These are phyloP conservation scores for Ornithorhynchus anatinus DNA, from an alignment of 2,113 vertebrate species.

Conservation along the genomic window DNA sequence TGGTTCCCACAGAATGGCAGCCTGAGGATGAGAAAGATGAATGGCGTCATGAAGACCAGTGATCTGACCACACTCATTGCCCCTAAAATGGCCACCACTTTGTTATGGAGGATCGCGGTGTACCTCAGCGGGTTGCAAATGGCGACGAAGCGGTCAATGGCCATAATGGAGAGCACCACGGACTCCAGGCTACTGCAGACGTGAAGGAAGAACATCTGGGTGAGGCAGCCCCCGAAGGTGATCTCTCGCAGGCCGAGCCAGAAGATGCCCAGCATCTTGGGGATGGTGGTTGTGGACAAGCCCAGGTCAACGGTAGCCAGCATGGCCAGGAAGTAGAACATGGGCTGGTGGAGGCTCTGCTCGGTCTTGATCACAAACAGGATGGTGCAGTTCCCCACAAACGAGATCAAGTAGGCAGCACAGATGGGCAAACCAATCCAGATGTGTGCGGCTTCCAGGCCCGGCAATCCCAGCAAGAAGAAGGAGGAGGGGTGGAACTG, in stretches of 20 bases:
- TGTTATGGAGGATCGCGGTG: slow-evolving; percentile 28
- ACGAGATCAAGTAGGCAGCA: slow-evolving; percentile 27
- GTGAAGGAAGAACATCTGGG: slow-evolving; percentile 71
- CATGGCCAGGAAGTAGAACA: slow-evolving; percentile 67
- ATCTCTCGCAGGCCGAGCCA: slow-evolving; percentile 58
- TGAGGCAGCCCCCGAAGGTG: slow-evolving; percentile 52
- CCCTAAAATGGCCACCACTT: slow-evolving; percentile 14
- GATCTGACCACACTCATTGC: slow-evolving; percentile 43
- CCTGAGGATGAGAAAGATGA: slow-evolving; percentile 49
- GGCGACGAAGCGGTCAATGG: slow-evolving; percentile 65
- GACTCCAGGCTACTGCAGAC: slow-evolving; percentile 62
- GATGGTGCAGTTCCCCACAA: slow-evolving; percentile 42
- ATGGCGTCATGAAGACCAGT: slow-evolving; percentile 53
- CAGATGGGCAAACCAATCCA: slow-evolving; percentile 46
- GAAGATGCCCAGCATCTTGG: slow-evolving; percentile 62
- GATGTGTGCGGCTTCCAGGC: slow-evolving; percentile 14
- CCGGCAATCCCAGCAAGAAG: slow-evolving; percentile 49
- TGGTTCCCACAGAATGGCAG: slow-evolving; percentile 38
- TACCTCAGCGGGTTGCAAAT: slow-evolving; percentile 66
- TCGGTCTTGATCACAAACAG: slow-evolving; percentile 43
- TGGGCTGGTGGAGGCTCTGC: slow-evolving; percentile 39
- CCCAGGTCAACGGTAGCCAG: slow-evolving; percentile 62
- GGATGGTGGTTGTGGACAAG: slow-evolving; percentile 53
- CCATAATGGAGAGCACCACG: slow-evolving; percentile 68
- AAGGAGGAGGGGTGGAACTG: slow-evolving; percentile 33